Evolutionary conservation across 2,113 vertebrate species (phyloP), one percentile per base, ranked within the genome.

Genomic region (Meles meles): DNA sequence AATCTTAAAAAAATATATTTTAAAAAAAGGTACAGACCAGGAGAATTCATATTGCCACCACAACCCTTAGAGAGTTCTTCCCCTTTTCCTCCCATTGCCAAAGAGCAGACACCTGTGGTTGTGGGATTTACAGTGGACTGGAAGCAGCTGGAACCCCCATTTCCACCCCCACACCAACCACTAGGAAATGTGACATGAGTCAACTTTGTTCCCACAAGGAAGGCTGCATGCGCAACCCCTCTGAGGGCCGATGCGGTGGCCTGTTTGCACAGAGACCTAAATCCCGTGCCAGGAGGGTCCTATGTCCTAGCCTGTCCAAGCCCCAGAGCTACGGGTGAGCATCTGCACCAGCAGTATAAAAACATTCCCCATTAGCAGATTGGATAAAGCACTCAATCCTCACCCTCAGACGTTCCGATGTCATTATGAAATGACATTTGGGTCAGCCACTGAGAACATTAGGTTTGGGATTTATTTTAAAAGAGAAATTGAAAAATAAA

Each of bases 391-490:
- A 6, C 37, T 95, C 59, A 79, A 12, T 71, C 74, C 90, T 93
- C 42, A 44, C 67, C 65, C 67, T 84, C 37, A n/a, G 65, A 93
- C 49, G 42, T 55, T 82, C 42, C 39, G 4, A 86, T 77, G 80
- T 57, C 65, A 82, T 95, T 67, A 63, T 11, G 44, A 82, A 90
- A 95, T 63, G 93, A 11, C 67, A 71, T 93, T 86, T 87, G 57
- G 81, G 59, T 79, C 93, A 87, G 15, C n/a, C 55, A 34, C 18
- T 21, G 85, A 87, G 42, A 71, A 61, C 25, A 82, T 69, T 69
- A 93, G 59, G 52, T 88, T 90, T 87, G 9, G 69, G 82, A 87
- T 95, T 93, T 93, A 82, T 93, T 93, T 94, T 85, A 82, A 93
- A 96, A 95, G 88, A 72, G 31, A 85, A 79, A 61, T 63, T 90